phyloP scores from a whole-genome alignment of 2,888 invertebrate genomes.

The Tachina lurida region DNA sequence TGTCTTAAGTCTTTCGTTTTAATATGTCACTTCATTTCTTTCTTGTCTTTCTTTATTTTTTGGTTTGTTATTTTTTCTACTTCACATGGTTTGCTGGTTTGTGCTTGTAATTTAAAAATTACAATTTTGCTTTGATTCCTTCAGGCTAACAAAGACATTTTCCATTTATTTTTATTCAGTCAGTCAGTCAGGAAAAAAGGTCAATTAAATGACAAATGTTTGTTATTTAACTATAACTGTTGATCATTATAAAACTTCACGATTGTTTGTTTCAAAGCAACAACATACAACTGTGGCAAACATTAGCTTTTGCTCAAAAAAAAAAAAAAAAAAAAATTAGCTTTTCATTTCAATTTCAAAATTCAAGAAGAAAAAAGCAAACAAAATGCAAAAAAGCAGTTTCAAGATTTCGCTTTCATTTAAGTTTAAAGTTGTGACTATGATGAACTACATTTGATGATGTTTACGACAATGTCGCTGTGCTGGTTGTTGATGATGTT shows the following conservation, averaged over 20 bases:
- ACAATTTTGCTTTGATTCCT: slow-evolving; percentile 62
- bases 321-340: slow-evolving; percentile 57
- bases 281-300: slow-evolving; percentile 29
- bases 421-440: slow-evolving; percentile 71
- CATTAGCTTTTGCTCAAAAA: slow-evolving; percentile 1
- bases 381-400: slow-evolving; percentile 35
- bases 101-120: slow-evolving; percentile 60
- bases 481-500: slow-evolving; percentile 65
- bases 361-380: neutral
- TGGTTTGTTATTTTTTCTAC: neutral
- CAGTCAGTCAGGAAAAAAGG: slow-evolving; percentile 69
- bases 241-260: slow-evolving; percentile 72
- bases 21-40: slow-evolving; percentile 15
- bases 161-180: slow-evolving; percentile 60
- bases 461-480: slow-evolving; percentile 66
- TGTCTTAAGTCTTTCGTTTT: slow-evolving; percentile 68
- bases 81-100: slow-evolving; percentile 1
- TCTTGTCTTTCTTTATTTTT: neutral
- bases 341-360: slow-evolving; percentile 70
- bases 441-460: slow-evolving; percentile 75
- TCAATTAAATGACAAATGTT: slow-evolving; percentile 75
- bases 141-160: slow-evolving; percentile 73
- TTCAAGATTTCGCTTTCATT: slow-evolving; percentile 70
- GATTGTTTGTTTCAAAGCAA: slow-evolving; percentile 61
- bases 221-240: slow-evolving; percentile 70